Conservation (phyloP, 2,113 vertebrate genomes). For the Phaethon lepturus region DNA sequence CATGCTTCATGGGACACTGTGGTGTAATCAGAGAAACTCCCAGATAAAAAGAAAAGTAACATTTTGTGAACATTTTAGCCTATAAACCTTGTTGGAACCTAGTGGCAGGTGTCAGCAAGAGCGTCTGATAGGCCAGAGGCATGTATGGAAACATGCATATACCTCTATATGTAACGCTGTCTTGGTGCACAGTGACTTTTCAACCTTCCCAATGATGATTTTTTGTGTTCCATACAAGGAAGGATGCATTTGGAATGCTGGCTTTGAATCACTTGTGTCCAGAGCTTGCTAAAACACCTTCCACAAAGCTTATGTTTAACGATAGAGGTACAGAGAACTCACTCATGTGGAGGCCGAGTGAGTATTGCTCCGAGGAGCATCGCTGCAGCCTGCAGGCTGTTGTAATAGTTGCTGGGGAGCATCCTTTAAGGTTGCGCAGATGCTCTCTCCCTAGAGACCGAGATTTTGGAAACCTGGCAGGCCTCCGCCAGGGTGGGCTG, state of each 20-base stretch:
- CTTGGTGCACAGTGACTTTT: neutral
- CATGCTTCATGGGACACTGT: neutral
- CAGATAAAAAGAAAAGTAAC: neutral
- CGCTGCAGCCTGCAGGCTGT: neutral
- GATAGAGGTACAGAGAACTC: neutral
- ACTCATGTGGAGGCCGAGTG: fast-evolving
- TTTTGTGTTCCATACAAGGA: neutral
- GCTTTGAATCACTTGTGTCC: neutral
- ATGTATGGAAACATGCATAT: neutral
- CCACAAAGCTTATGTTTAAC: neutral
- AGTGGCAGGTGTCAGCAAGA: neutral
- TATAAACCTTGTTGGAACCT: neutral
- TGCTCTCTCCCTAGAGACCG: neutral
- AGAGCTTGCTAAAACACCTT: neutral
- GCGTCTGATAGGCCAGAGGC: neutral
- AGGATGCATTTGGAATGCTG: neutral
- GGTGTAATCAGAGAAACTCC: neutral
- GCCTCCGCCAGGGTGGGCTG: neutral
- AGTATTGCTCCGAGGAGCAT: neutral
- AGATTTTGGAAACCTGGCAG: neutral
- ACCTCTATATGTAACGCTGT: neutral
- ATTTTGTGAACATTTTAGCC: neutral
- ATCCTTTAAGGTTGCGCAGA: neutral
- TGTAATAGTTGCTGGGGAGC: neutral
- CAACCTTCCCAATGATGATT: too few relatives aligned